Evolutionary conservation across 2,113 vertebrate species (phyloP), one percentile per base, ranked within the genome.

Genomic region (Furnarius figulus): DNA sequence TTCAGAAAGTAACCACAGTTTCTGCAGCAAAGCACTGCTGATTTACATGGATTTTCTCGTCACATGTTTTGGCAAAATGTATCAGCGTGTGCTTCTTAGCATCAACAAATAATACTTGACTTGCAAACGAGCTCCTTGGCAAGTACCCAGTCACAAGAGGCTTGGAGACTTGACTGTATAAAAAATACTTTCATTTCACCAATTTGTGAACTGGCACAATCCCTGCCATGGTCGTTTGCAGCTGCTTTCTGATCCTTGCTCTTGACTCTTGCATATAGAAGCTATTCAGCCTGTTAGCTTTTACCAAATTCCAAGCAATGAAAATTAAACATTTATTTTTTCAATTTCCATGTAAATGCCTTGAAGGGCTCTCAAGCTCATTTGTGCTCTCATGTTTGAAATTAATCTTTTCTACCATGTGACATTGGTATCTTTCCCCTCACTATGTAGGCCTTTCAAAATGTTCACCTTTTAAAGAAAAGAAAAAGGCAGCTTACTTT

Each of bases 341-440:
- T 89, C 76, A 79, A 95, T 98, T 97, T 97, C 95, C 70, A 66
- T 95, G 83, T 73, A 97, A 98, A 98, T 95, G 90, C 91, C 68
- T 97, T 85, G 93, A 97, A 91, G 90, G 84, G 70, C 50, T 97
- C 81, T 97, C 90, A 92, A 95, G 85, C 9, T 61, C 62, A 81
- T 93, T 95, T 96, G 63, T 95, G 88, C 67, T 96, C 66, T 96
- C 63, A 35, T 92, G 88, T 88, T 90, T 95, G 93, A 96, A 95
- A 96, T 93, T 96, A 79, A 90, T 96, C 71, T 95, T 96, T 95
- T 89, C 74, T 88, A 87, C 61, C 39, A 21, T 70, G 18, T 84
- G 88, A 77, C 72, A 83, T 3, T 1, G 40, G 24, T 67, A 44
- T 65, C 28, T 80, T 94, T 97, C 56, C 66, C 52, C n/a, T 88